Evolutionary conservation across 2,888 invertebrate species (phyloP).

Genomic region (Callimorpha dominula): DNA sequence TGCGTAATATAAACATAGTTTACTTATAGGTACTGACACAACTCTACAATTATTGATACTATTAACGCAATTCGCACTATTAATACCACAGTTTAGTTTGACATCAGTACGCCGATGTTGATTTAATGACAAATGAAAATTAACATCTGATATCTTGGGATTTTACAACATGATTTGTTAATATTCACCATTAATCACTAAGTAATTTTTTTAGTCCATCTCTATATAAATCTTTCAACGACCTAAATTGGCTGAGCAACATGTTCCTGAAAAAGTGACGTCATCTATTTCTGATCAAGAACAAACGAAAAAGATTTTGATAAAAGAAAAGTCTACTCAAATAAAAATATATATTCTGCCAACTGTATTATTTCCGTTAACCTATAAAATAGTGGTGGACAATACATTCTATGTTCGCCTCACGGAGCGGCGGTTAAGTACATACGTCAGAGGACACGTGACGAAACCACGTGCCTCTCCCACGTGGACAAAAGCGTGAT

Average conservation of each 20-base stretch:
- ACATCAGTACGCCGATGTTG: too few relatives aligned
- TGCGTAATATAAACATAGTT: too few relatives aligned
- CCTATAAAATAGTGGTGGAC: slow-evolving; percentile 20
- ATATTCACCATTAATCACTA: too few relatives aligned
- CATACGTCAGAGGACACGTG: slow-evolving; percentile 40
- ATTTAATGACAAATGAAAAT: neutral
- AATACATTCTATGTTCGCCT: slow-evolving; percentile 33
- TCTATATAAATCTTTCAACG: neutral
- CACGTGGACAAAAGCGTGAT: slow-evolving; percentile 36
- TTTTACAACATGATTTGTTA: too few relatives aligned
- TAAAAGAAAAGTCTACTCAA: neutral
- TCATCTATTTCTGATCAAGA: neutral
- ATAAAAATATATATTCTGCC: neutral
- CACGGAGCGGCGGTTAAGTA: neutral
- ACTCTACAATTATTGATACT: too few relatives aligned
- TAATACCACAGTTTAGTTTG: too few relatives aligned
- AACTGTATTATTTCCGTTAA: slow-evolving; percentile 3
- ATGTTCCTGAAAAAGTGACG: neutral
- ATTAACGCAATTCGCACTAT: too few relatives aligned
- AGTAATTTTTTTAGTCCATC: neutral
- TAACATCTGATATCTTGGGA: neutral
- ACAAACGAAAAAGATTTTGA: neutral
- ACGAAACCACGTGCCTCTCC: slow-evolving; percentile 35
- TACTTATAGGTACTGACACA: too few relatives aligned
- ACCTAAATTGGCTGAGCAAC: neutral